phyloP scores from a whole-genome alignment of 2,888 invertebrate genomes.

The Xylophagus ater region DNA sequence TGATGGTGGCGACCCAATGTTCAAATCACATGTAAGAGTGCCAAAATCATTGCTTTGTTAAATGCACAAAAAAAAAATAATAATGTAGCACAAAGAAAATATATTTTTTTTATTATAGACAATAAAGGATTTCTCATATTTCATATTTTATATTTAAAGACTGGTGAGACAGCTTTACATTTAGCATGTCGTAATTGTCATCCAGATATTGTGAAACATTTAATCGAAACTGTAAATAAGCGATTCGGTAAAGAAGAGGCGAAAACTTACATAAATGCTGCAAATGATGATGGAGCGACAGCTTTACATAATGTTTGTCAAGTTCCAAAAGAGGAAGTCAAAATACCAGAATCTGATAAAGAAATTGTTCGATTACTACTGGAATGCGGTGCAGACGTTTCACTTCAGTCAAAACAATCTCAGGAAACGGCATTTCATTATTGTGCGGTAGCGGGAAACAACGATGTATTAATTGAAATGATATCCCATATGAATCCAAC shows the following conservation, averaged over 20 bases:
- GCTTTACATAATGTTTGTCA: slow-evolving; percentile 91
- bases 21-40: slow-evolving; percentile 80
- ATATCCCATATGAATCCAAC: slow-evolving; percentile 80
- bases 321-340: slow-evolving; percentile 71
- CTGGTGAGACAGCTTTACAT: slow-evolving; percentile 91
- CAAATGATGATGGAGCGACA: slow-evolving; percentile 86
- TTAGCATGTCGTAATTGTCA: slow-evolving; percentile 80
- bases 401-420: slow-evolving; percentile 69
- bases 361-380: slow-evolving; percentile 83
- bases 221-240: slow-evolving; percentile 72
- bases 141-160: slow-evolving; percentile 41
- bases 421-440: slow-evolving; percentile 94
- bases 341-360: slow-evolving; percentile 59
- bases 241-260: slow-evolving; percentile 66
- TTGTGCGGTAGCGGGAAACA: slow-evolving; percentile 90
- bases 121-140: background rate
- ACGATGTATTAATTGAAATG: slow-evolving; percentile 89
- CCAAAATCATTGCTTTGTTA: slow-evolving; percentile 1
- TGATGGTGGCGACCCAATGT: slow-evolving; percentile 88
- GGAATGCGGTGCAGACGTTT: slow-evolving; percentile 84
- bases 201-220: slow-evolving; percentile 73
- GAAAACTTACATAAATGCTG: slow-evolving; percentile 74
- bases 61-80: slow-evolving; percentile 3
- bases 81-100: slow-evolving; percentile 6
- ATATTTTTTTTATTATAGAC: too few relatives aligned